Base-by-base conservation (phyloP, 2,888 invertebrate genomes). In the Arenicola marina region DNA sequence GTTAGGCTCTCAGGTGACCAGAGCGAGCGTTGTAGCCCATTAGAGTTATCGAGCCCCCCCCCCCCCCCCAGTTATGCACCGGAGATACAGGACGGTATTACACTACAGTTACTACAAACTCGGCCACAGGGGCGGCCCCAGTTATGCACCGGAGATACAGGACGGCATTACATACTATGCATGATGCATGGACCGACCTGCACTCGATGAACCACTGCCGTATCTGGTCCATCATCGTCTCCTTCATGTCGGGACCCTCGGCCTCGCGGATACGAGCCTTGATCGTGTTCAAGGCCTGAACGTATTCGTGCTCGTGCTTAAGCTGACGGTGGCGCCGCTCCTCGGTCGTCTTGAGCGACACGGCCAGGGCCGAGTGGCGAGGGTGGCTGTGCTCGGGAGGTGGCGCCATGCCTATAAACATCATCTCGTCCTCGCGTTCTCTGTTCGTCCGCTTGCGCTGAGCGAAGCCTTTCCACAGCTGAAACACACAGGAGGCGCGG, bases 151-250 rank as follows among this genome's bases (percentile, higher is more conserved):
- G n/a, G n/a, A n/a, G n/a, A n/a, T n/a, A n/a, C n/a, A n/a, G n/a
- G n/a, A n/a, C n/a, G n/a, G n/a, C n/a, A n/a, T n/a, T n/a, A n/a
- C n/a, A n/a, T n/a, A 38, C 18, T 38, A 15, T 38, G 11, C 38
- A 38, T 38, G 11, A 38, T 18, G 18, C 11, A 38, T 15, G 18
- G 18, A 48, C 59, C 7, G 18, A 67, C 67, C 67, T 51, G 55
- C 67, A 67, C 33, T 91, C 91, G 69, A 89, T 88, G 66, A 95
- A 89, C 94, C 95, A 95, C 64, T 89, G 88, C 65, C 95, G 86
- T 29, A 96, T 88, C 85, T 95, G 93, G 76, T 91, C 91, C 68
- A 91, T 89, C 74, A 96, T 90, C 71, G 91, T 91, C 78, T 96
- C 95, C 77, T 91, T 90, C 77, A 95, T 90, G 67, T 88, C 87